Evolutionary conservation across 2,797 vertebrate genomes (phyloP), one percentile per base, ranked within the genome.

Genomic region (Alexandromys oeconomus): DNA sequence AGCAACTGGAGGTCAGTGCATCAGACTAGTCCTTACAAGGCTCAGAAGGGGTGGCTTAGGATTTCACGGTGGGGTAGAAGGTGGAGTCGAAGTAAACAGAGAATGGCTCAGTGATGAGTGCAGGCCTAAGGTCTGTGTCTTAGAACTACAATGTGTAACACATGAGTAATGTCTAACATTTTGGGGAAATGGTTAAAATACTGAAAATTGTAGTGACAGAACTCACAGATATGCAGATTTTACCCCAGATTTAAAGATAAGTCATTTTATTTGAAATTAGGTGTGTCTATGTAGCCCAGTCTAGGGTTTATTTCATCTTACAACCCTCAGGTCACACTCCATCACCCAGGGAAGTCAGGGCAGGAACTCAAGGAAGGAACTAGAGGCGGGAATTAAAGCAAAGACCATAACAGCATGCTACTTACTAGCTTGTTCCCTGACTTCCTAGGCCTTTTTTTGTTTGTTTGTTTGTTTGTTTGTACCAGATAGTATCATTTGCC

Each of bases 1-100:
- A 98, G 95, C 99, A 99, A 89, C 98, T 99, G 71, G 98, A 99
- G 99, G 99, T 99, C 80, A 91, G 98, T 98, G 78, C 27, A 21
- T 54, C 1, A 9, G 25, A 61, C 12, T 61, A 71, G 82, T 88
- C 43, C 7, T 87, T 43, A 63, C 48, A 34, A 92, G 31, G 57
- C 37, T 63, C 0, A 65, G 25, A 51, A 51, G 54, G 34, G 37
- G 15, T 25, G 21, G 80, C 76, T 77, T 46, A 51, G 61, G 27
- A 51, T 92, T 87, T 94, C 46, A 65, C 10, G 48, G 14, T 57
- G 11, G 29, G 34, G 2, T 46, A 31, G 43, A 10, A 67, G 19
- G 1, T 87, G 27, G 12, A 4, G 9, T 37, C 57, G 8, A 54
- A 73, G 34, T 21, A 48, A 91, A 10, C 48, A 34, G 65, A 65